These are phyloP conservation scores for Panorpa germanica DNA, from an alignment of 2,888 invertebrate genomes.

Conservation along the genomic window DNA sequence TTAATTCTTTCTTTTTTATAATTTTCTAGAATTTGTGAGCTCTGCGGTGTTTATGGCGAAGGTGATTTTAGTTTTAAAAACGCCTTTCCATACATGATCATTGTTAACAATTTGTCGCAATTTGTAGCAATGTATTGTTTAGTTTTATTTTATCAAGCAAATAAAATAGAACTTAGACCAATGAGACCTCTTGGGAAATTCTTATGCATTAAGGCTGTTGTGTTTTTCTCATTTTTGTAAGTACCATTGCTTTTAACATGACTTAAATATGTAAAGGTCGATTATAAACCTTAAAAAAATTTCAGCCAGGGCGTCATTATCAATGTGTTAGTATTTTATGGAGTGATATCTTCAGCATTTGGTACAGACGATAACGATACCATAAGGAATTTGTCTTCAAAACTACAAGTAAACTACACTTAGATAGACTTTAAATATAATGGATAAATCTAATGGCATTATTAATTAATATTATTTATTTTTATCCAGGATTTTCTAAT, in stretches of 20 bases:
- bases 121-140: slow-evolving; percentile 93
- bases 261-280: slow-evolving; percentile 9
- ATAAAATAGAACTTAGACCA: slow-evolving; percentile 66
- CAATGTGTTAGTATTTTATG: slow-evolving; percentile 66
- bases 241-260: slow-evolving; percentile 21
- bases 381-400: slow-evolving; percentile 57
- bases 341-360: slow-evolving; percentile 59
- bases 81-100: slow-evolving; percentile 80
- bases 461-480: slow-evolving; percentile 11
- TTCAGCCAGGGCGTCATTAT: slow-evolving; percentile 83
- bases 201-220: slow-evolving; percentile 91
- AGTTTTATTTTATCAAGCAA: slow-evolving; percentile 83
- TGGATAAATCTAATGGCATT: not conserved
- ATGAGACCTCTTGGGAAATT: slow-evolving; percentile 93
- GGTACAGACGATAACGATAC: slow-evolving; percentile 44
- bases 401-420: slow-evolving; percentile 47
- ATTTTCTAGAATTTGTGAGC: slow-evolving; percentile 62
- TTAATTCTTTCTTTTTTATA: slow-evolving; percentile 10
- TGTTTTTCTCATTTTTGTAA: slow-evolving; percentile 97
- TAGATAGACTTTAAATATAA: slow-evolving; percentile 1
- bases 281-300: slow-evolving; percentile 14
- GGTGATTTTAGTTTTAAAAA: slow-evolving; percentile 71
- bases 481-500: slow-evolving; percentile 73
- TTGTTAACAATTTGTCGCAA: slow-evolving; percentile 82
- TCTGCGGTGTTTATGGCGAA: slow-evolving; percentile 74